These are phyloP conservation scores for Drosophila macrothrix DNA, from an alignment of 2,888 invertebrate genomes.

Conservation along the genomic window DNA sequence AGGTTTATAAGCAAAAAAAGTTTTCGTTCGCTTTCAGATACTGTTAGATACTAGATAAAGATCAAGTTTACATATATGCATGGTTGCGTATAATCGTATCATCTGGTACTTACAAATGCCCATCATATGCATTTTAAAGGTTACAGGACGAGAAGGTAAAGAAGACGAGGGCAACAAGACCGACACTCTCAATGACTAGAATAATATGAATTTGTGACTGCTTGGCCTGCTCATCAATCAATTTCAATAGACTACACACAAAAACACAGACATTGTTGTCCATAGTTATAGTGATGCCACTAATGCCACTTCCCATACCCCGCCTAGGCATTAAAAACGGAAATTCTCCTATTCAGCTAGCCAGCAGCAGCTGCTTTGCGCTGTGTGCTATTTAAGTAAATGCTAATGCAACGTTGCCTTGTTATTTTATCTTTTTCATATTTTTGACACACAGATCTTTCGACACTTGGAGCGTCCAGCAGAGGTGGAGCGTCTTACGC, in stretches of 20 bases:
- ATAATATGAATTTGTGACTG: conserved; percentile 16
- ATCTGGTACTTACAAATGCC: neutral
- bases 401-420: conserved; percentile 38
- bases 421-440: conserved; percentile 35
- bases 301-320: neutral
- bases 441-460: conserved; percentile 88
- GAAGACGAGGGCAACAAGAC: neutral
- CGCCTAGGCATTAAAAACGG: neutral
- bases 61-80: neutral
- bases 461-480: conserved; percentile 91
- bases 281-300: conserved; percentile 32
- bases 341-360: neutral
- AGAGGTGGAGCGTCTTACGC: conserved; percentile 89
- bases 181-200: neutral
- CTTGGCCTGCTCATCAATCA: conserved; percentile 50
- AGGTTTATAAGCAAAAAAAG: neutral
- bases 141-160: conserved; percentile 20
- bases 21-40: neutral
- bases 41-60: neutral
- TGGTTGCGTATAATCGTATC: neutral
- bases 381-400: conserved; percentile 46
- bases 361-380: neutral
- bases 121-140: neutral
- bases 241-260: conserved; percentile 40
- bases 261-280: neutral